A percentile compares a stretch with the other conserved stretches of the same genome.
These are phyloP conservation scores for Mythimna pallens DNA, from an alignment of 2,888 invertebrate species.

Conservation along the genomic window DNA sequence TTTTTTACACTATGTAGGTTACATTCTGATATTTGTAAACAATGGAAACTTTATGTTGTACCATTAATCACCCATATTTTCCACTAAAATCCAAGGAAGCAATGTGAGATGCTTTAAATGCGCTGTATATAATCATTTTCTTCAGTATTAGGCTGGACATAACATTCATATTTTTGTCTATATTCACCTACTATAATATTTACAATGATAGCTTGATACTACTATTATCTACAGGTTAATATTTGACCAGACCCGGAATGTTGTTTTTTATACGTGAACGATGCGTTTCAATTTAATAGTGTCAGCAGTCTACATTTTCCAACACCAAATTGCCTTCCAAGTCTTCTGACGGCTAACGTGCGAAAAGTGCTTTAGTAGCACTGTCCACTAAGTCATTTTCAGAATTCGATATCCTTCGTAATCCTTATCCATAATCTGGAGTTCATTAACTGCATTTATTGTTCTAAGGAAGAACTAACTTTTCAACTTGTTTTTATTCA, in stretches of 20 bases:
- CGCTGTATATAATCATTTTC: neutral
- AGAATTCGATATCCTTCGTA: neutral
- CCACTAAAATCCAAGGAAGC: neutral
- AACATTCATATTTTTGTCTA: neutral
- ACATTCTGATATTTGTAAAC: conserved; percentile 79
- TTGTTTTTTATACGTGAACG: neutral
- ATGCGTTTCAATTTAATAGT: neutral
- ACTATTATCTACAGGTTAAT: neutral
- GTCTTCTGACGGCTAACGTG: neutral
- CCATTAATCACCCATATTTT: conserved; percentile 15
- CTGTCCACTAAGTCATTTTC: neutral
- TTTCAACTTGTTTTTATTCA: neutral
- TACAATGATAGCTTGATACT: neutral
- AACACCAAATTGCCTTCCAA: neutral
- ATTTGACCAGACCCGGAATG: neutral
- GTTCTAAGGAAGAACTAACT: neutral
- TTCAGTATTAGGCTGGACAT: neutral
- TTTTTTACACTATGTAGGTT: conserved; percentile 76
- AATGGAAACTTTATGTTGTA: conserved; percentile 65
- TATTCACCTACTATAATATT: neutral
- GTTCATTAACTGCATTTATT: neutral
- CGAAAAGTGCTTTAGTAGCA: too few relatives aligned
- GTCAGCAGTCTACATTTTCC: neutral
- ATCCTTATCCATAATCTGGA: neutral
- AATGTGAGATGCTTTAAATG: neutral